A percentile compares a stretch with the other conserved stretches of the same genome.
phyloP scores from a whole-genome alignment of 1,140 invertebrate genomes.

The Nephila pilipes region DNA sequence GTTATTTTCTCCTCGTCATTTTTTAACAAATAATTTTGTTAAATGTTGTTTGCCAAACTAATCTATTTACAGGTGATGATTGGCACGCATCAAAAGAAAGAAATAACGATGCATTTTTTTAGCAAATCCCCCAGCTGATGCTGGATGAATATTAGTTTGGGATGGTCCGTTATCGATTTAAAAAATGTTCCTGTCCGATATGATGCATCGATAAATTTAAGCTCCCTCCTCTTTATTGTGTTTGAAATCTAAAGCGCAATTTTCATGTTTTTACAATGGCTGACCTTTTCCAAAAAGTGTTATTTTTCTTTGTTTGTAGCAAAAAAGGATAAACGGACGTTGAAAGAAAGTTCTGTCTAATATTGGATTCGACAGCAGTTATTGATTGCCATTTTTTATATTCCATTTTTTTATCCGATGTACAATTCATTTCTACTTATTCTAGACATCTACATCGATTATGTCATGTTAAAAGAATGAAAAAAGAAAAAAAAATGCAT shows the following conservation, averaged over 20 bases:
- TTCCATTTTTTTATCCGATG: not conserved
- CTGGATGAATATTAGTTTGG: not conserved
- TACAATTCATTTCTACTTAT: constrained; percentile 23
- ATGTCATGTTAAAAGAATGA: not conserved
- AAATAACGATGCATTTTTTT: not conserved
- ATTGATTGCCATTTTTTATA: not conserved
- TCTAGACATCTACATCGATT: not conserved
- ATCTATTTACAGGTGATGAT: not conserved
- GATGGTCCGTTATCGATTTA: not conserved
- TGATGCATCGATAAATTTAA: constrained; percentile 27
- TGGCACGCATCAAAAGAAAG: not conserved
- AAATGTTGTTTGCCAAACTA: not conserved
- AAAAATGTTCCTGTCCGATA: constrained; percentile 12
- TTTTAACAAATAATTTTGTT: not conserved
- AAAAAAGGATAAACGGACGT: constrained; percentile 6
- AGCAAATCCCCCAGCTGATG: not conserved
- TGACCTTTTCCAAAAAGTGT: not conserved
- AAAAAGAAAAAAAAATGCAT: not conserved
- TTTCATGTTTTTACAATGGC: not conserved
- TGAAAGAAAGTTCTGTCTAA: not conserved
- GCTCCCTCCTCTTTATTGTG: not conserved
- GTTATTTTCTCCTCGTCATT: not conserved
- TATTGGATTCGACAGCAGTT: constrained; percentile 17
- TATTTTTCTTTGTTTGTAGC: not conserved
- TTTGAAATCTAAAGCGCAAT: constrained; percentile 11